Evolutionary conservation across 1,140 invertebrate species (phyloP).

Genomic region (Drosophila ironensis): DNA sequence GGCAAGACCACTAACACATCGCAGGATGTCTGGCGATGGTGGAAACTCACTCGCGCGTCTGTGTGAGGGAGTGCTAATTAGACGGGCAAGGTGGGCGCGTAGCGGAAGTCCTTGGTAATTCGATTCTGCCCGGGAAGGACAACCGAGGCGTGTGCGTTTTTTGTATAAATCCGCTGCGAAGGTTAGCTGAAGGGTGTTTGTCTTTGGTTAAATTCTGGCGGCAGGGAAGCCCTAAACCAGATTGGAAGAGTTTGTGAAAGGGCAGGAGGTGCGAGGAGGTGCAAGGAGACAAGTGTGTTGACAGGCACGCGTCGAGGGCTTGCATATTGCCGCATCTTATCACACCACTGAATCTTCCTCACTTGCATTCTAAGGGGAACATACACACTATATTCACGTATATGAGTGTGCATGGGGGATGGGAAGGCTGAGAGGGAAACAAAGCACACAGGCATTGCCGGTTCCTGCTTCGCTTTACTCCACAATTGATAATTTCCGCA

Average conservation of each 20-base stretch:
- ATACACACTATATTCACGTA: too few species aligned
- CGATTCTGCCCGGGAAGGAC: neutral
- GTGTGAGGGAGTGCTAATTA: conserved; percentile 48
- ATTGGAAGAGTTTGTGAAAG: too few species aligned
- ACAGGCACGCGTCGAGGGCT: conserved; percentile 52
- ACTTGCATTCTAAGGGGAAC: too few species aligned
- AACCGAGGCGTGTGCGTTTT: conserved; percentile 11
- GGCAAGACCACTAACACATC: conserved; percentile 18
- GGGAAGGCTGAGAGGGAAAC: conserved; percentile 25
- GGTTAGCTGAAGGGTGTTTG: conserved; percentile 37
- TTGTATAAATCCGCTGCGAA: conserved; percentile 27
- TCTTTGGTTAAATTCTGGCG: neutral
- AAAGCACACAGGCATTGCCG: conserved; percentile 37
- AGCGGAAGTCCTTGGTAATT: conserved; percentile 47
- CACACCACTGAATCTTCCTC: conserved; percentile 40
- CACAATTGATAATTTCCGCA: conserved; percentile 78
- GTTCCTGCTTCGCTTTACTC: conserved; percentile 50
- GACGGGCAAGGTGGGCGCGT: conserved; percentile 21
- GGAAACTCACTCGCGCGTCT: neutral
- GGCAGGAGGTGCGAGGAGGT: conserved; percentile 32
- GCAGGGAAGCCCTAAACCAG: neutral
- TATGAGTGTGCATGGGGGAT: too few species aligned
- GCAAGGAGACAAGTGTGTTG: conserved; percentile 53
- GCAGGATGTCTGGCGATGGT: neutral
- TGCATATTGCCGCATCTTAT: conserved; percentile 48